phyloP scores from a whole-genome alignment of 1,140 invertebrate genomes.

The Wasmannia auropunctata region DNA sequence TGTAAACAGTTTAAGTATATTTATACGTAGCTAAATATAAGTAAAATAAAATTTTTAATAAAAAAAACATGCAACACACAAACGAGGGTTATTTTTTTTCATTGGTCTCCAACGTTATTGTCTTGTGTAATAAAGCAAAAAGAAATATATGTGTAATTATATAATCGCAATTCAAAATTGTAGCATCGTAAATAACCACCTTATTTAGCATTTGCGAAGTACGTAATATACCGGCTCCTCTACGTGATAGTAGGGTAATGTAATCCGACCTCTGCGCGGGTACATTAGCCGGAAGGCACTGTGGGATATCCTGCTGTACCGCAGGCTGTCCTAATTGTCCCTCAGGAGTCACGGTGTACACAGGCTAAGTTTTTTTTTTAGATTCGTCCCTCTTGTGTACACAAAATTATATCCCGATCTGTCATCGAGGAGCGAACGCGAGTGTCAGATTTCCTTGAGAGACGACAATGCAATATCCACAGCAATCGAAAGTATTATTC shows the following conservation, averaged over 20 bases:
- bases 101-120: neutral
- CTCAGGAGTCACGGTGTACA: constrained; percentile 58
- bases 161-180: neutral
- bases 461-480: neutral
- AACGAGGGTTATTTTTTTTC: neutral
- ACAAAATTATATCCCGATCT: constrained; percentile 71
- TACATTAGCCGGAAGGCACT: constrained; percentile 63
- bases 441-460: constrained; percentile 56
- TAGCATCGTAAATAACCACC: neutral
- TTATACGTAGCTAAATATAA: neutral
- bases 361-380: constrained; percentile 66
- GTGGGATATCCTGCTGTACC: constrained; percentile 55
- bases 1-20: neutral
- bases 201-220: constrained; percentile 15
- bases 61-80: neutral
- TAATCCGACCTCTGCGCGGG: constrained; percentile 64
- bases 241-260: constrained; percentile 47
- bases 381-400: constrained; percentile 55
- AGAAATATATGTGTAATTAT: neutral
- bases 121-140: neutral
- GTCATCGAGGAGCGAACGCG: constrained; percentile 42
- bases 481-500: neutral
- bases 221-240: constrained; percentile 8
- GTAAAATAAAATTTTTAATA: neutral
- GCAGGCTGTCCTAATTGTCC: constrained; percentile 67